Conservation (phyloP, 2,888 invertebrate species). For the Yponomeuta sedellus region DNA sequence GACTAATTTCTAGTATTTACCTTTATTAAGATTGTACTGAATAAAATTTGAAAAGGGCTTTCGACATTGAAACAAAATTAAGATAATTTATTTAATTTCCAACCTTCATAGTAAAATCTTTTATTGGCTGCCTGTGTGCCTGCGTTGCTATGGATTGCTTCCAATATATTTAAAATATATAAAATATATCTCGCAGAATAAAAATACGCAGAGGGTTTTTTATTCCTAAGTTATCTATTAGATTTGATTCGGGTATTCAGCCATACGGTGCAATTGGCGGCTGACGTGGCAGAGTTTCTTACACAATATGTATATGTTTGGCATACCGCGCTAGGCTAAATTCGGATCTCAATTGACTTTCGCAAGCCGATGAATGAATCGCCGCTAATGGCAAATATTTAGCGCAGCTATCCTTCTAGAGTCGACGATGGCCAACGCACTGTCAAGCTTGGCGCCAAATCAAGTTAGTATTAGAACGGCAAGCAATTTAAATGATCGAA, state of each 20-base stretch:
- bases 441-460: background rate
- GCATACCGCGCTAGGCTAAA: constrained; percentile 57
- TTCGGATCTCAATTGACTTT: constrained; percentile 63
- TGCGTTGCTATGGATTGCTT: background rate
- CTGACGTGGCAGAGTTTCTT: constrained; percentile 26
- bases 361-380: constrained; percentile 56
- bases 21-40: too few species aligned
- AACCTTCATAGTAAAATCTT: too few species aligned
- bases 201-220: constrained; percentile 10
- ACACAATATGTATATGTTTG: constrained; percentile 37
- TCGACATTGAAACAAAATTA: too few species aligned
- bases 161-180: background rate
- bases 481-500: background rate
- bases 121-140: too few species aligned
- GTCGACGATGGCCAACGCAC: constrained; percentile 18
- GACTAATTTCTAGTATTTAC: too few species aligned
- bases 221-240: constrained; percentile 17
- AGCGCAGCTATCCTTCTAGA: constrained; percentile 33
- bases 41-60: too few species aligned
- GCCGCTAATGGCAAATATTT: constrained; percentile 39
- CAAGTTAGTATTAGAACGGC: background rate
- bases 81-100: background rate
- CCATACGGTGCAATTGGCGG: constrained; percentile 19
- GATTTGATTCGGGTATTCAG: constrained; percentile 22
- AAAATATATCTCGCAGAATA: too few species aligned